These are phyloP conservation scores for Neosilurus mollespiculum DNA, from an alignment of 2,797 vertebrate genomes.

Conservation along the genomic window DNA sequence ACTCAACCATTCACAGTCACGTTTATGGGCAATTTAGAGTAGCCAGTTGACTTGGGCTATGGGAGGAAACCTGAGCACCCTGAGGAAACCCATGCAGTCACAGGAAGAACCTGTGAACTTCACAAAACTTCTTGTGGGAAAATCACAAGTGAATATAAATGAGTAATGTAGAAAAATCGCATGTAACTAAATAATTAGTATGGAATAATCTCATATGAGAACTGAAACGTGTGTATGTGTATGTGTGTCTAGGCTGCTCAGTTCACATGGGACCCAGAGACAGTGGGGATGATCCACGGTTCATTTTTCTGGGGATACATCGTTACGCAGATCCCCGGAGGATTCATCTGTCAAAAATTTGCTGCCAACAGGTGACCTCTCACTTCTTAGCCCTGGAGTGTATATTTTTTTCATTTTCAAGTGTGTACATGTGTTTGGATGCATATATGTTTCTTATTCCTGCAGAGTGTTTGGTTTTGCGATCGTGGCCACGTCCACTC, in stretches of 20 bases:
- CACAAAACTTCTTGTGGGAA: too few relatives aligned
- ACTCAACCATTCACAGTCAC: too few relatives aligned
- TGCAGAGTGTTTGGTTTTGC: conserved; percentile 89
- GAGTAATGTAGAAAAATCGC: background rate
- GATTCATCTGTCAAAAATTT: conserved; percentile 88
- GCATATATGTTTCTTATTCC: conserved; percentile 24
- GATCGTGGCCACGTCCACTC: conserved; percentile 87
- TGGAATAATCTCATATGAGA: background rate
- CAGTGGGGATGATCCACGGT: conserved; percentile 92
- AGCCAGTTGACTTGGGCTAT: too few relatives aligned
- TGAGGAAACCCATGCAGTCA: too few relatives aligned
- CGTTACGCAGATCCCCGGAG: conserved; percentile 90
- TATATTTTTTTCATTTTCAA: background rate
- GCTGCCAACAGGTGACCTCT: conserved; percentile 83
- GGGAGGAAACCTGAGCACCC: too few relatives aligned
- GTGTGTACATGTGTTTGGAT: background rate
- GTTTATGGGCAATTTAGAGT: too few relatives aligned
- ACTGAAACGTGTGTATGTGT: conserved; percentile 11
- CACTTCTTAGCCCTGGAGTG: background rate
- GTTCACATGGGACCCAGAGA: conserved; percentile 93
- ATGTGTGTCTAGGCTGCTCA: conserved; percentile 77
- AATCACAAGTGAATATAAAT: background rate
- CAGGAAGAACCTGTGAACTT: too few relatives aligned
- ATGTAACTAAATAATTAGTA: background rate
- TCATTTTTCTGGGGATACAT: conserved; percentile 97